Evolutionary conservation across 2,113 vertebrate genomes (phyloP), one percentile per base, ranked within the genome.

Genomic region (Centropus unirufus): DNA sequence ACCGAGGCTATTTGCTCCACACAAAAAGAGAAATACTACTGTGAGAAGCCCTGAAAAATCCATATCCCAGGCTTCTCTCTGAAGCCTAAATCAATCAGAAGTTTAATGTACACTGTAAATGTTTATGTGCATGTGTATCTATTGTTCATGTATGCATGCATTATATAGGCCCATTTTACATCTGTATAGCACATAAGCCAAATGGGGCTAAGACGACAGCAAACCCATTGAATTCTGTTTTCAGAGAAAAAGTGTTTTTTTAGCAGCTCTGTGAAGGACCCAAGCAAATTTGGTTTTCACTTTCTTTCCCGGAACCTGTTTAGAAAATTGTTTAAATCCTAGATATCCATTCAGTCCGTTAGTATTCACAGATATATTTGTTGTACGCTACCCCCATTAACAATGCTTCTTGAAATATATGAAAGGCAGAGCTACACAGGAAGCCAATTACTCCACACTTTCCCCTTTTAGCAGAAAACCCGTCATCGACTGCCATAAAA

Each of bases 31-130:
- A 93, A 95, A 96, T 83, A 93, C 62, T 72, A 81, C 82, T 75
- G 73, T 14, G 73, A 83, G 90, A 87, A 75, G 79, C 87, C 87
- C 1, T 69, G 84, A 92, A 90, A 97, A 97, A 97, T 95, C 95
- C 82, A 96, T 95, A 91, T 10, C 64, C 54, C 3, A 5, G 39
- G 64, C 59, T 93, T 66, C 91, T 82, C 62, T 77, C 69, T 93
- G 90, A 87, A 95, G 93, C 73, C 79, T 74, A 46, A 92, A 90
- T 95, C 85, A 92, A 91, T 95, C 86, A 83, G 77, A 89, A 94
- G 27, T 97, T 94, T 94, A 93, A 95, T 36, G 83, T 47, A 87
- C 49, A 64, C 3, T 77, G 87, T 80, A 94, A 91, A 95, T 77
- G 87, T 80, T 89, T 73, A 90, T 83, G 63, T 80, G 83, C 30